Base-by-base conservation (phyloP, 2,797 vertebrate species). In the Adelosebastes latens region DNA sequence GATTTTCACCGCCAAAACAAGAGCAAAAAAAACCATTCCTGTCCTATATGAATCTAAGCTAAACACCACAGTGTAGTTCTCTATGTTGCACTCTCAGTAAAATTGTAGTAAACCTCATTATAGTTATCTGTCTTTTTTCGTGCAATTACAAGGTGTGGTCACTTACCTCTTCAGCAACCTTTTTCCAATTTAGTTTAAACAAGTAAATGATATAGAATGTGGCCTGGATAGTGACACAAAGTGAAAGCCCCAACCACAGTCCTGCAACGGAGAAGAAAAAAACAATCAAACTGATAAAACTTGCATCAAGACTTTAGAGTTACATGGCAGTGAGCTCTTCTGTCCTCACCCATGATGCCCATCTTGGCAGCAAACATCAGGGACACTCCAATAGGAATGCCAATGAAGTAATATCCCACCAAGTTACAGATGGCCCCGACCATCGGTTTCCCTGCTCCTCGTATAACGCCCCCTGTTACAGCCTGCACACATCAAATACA, bases 341-440 rank as follows among this genome's bases (percentile, higher is more conserved):
- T 63, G 24, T 42, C 27, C 77, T 64, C 89, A 97, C 97, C 97
- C 0, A 96, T 11, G 18, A 97, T 96, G 20, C 96, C 97, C 85
- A 97, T 93, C 8, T 83, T 86, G 6, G 94, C 89, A 0, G 80
- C 92, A 49, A 97, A 97, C 97, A 97, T 97, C 77, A 98, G 87
- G 0, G 96, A 91, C 29, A 97, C 93, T 67, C 96, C 97, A 0
- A 96, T 31, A 60, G 97, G 97, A 22, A 97, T 85, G 4, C 96
- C 96, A 0, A 97, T 16, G 49, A 90, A 75, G 0, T 97, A 97
- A 82, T 96, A 97, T 0, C 96, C 96, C 0, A 96, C 3, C 1
- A 96, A 88, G 0, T 96, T 97, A 82, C 96, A 91, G 0, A 97
- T 72, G 10, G 96, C 97, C 0, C 97, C 97, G 2, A 96, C 58